Evolutionary conservation across 2,113 vertebrate species (phyloP).

Genomic region (Rutilus rutilus): DNA sequence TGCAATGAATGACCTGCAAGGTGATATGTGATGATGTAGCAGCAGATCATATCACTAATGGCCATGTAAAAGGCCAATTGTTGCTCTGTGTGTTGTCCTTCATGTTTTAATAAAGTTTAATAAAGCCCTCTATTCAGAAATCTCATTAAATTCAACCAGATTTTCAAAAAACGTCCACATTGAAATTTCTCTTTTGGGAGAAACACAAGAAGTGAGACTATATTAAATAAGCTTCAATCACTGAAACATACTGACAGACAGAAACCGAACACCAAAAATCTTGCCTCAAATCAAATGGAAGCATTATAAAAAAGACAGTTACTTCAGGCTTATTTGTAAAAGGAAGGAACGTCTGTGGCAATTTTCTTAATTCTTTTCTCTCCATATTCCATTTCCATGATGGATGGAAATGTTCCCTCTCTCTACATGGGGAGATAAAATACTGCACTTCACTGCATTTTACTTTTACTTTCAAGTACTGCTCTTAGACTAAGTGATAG

Average conservation of each 20-base stretch:
- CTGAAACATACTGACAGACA: slow-evolving; percentile 16
- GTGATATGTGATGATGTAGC: background rate
- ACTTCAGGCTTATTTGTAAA: slow-evolving; percentile 29
- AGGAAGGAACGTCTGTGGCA: slow-evolving; percentile 4
- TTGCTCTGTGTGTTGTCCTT: slow-evolving; percentile 6
- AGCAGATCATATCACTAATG: background rate
- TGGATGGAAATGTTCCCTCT: slow-evolving; percentile 18
- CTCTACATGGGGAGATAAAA: background rate
- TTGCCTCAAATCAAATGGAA: slow-evolving; percentile 11
- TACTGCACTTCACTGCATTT: slow-evolving; percentile 37
- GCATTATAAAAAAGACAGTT: background rate
- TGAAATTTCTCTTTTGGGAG: slow-evolving; percentile 27
- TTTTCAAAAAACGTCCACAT: slow-evolving; percentile 25
- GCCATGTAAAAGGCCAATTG: background rate
- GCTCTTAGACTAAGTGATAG: slow-evolving; percentile 35
- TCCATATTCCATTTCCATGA: slow-evolving; percentile 38
- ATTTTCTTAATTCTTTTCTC: slow-evolving; percentile 50
- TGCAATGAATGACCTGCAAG: slow-evolving; percentile 21
- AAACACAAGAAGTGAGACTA: background rate
- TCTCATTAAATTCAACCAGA: slow-evolving; percentile 39
- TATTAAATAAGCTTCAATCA: slow-evolving; percentile 27
- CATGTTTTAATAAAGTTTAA: slow-evolving; percentile 30
- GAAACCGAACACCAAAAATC: slow-evolving; percentile 15
- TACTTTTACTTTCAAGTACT: slow-evolving; percentile 30
- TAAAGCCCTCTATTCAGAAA: slow-evolving; percentile 33